Conservation (phyloP, 2,113 vertebrate genomes). For the Albula glossodonta region DNA sequence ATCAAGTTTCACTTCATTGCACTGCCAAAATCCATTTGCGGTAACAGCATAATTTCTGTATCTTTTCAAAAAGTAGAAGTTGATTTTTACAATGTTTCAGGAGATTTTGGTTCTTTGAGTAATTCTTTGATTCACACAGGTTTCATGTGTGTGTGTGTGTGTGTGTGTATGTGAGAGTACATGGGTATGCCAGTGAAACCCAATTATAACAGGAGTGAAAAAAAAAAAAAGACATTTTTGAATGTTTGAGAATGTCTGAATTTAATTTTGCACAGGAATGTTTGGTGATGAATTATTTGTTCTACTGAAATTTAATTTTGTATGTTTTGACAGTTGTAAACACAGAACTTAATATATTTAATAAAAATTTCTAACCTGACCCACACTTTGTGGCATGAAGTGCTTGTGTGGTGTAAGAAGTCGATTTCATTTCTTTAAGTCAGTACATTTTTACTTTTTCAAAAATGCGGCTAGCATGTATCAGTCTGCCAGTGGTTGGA, state of each 20-base stretch:
- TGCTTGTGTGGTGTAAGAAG: background rate
- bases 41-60: background rate
- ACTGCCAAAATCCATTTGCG: background rate
- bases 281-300: slow-evolving; percentile 13
- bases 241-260: slow-evolving; percentile 8
- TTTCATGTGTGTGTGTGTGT: background rate
- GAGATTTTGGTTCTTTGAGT: background rate
- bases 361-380: slow-evolving; percentile 16
- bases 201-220: slow-evolving; percentile 1
- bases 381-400: background rate
- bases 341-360: slow-evolving; percentile 21
- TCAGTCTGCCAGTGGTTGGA: background rate
- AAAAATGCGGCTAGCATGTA: background rate
- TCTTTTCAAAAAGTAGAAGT: background rate
- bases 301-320: background rate
- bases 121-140: background rate
- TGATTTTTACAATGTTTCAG: background rate
- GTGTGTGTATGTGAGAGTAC: background rate
- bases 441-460: background rate
- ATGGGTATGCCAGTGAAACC: too few species aligned
- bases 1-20: slow-evolving; percentile 2
- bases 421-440: background rate
- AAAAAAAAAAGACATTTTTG: background rate
- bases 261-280: slow-evolving; percentile 27
- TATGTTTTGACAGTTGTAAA: slow-evolving; percentile 21